Base-by-base conservation (phyloP, 2,888 invertebrate genomes). In the Alsophila aescularia region DNA sequence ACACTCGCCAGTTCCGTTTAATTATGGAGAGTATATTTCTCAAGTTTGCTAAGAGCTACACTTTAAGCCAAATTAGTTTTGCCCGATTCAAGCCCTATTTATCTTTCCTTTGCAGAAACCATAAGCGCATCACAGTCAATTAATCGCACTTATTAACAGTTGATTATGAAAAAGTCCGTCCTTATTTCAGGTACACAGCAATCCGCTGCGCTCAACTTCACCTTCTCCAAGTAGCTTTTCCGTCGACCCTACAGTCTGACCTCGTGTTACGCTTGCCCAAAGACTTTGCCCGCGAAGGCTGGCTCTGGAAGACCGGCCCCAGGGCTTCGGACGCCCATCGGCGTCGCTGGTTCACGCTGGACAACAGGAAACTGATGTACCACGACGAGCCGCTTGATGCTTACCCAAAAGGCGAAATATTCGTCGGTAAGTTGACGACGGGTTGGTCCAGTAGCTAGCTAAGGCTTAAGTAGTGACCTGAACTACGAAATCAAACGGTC, bases 281-380 rank as follows among this genome's bases (percentile, higher is more conserved):
- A 77, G 97, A 97, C 84, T 98, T 97, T 84, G 93, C 95, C 0
- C 94, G 95, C 73, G 97, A 98, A 87, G 98, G 98, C 2, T 97
- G 95, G 94, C 88, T 98, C 32, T 95, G 95, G 94, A 98, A 98
- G 90, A 97, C 97, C 0, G 98, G 98, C 0, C 98, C 98, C 0
- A 90, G 95, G 53, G 92, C 93, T 2, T 94, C 94, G 3, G 97
- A 98, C 75, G 95, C 96, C 0, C 97, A 96, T 77, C 94, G 96
- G 65, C 95, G 96, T 66, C 89, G 98, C 41, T 98, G 98, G 98
- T 97, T 97, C 80, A 97, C 97, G 0, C 83, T 98, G 36, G 97
- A 97, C 70, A 95, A 96, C 71, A 93, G 98, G 62, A 97, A 97
- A 80, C 90, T 98, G n/a, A 97, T 97, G 97, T 98, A 98, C 75